Evolutionary conservation across 2,113 vertebrate species (phyloP).

Genomic region (Nymphicus hollandicus): DNA sequence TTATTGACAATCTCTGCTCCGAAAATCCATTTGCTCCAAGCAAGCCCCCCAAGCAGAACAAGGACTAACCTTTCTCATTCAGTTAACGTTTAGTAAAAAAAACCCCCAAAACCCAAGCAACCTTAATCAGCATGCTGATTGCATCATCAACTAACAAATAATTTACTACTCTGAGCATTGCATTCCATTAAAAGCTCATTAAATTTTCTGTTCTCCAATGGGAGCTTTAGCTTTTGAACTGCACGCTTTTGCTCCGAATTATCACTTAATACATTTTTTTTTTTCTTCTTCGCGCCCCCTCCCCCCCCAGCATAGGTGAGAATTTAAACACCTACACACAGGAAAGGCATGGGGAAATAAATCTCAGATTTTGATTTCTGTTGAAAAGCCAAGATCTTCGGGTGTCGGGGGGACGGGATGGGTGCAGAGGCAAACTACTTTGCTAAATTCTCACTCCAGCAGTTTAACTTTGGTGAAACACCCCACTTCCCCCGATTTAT

Average conservation of each 20-base stretch:
- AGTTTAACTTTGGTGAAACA: background rate
- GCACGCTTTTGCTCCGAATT: constrained; percentile 71
- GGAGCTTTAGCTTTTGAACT: constrained; percentile 78
- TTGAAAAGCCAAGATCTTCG: background rate
- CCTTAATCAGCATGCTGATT: constrained; percentile 87
- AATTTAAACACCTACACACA: constrained; percentile 23
- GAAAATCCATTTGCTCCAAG: constrained; percentile 76
- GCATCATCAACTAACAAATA: constrained; percentile 85
- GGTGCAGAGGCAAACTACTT: background rate
- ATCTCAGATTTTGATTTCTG: background rate
- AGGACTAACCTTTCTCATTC: constrained; percentile 75
- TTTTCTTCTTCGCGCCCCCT: background rate
- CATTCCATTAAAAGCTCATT: constrained; percentile 86
- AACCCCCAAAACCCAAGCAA: constrained; percentile 68
- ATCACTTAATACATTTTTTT: constrained; percentile 48
- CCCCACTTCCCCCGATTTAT: background rate
- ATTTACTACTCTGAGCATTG: constrained; percentile 84
- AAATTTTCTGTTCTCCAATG: constrained; percentile 84
- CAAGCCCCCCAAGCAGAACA: constrained; percentile 76
- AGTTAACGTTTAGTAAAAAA: constrained; percentile 81
- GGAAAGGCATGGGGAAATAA: background rate
- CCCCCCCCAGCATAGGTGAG: constrained; percentile 2
- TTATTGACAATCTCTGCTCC: constrained; percentile 76
- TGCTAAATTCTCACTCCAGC: background rate
- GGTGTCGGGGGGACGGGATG: rapidly evolving